Evolutionary conservation across 2,888 invertebrate genomes (phyloP), one percentile per base, ranked within the genome.

Genomic region (Agriopis marginaria): DNA sequence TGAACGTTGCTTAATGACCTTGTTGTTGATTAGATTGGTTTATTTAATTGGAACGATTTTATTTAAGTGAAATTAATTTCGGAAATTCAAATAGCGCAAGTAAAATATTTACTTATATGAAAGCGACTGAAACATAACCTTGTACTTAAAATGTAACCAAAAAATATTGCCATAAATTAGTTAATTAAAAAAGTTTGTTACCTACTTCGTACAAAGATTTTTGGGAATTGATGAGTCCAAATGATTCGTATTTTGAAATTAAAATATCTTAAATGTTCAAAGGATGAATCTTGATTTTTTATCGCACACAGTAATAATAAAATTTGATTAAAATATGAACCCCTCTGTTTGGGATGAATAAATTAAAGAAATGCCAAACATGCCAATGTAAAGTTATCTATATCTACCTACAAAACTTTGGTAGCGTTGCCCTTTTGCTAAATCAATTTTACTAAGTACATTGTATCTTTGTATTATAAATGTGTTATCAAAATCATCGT

Each of bases 301-400:
- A 84, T 83, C 78, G 80, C 79, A 73, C 82, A 84, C 71, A 77
- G 85, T 83, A 83, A 88, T 89, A 90, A 89, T 88, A 88, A 89
- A 88, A 84, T 85, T 88, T 89, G 87, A 91, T 90, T 89, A 89
- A 90, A 90, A 88, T 89, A 88, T 86, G 84, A 81, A 84, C 84
- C 88, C 89, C 86, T 87, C 82, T 78, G 80, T 82, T 75, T 87
- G 83, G 86, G 79, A 86, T 81, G 86, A 88, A 89, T 89, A 90
- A 88, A 90, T 91, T 90, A 88, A 80, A 80, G 71, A 82, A 85
- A 91, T 90, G 82, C 88, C 87, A 85, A 83, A 86, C 86, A 88
- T 88, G 82, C 86, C 87, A 86, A 82, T 79, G 82, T 86, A 79
- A 84, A 82, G 84, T 7, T 14, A 49, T 49, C 86, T 87, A 81